Base-by-base conservation (phyloP, 2,113 vertebrate species). In the Anseranas semipalmata region DNA sequence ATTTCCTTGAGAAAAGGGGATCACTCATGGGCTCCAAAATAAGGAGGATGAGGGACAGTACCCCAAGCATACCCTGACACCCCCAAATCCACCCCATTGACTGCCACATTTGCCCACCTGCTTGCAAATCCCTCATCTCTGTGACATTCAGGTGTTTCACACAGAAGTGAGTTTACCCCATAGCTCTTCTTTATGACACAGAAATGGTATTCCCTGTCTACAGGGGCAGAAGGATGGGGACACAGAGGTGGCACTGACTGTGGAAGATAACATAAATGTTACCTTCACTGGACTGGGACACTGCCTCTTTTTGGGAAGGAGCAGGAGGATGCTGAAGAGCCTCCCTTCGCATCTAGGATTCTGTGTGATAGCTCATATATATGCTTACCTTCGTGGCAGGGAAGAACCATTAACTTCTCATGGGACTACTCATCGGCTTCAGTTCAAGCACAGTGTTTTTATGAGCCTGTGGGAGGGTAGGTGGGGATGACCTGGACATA, bases 341-440 rank as follows among this genome's bases (percentile, higher is more conserved):
- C 20, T 37, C 25, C 33, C 22, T 20, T 32, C 1, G 0, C 8
- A 12, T 60, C 25, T 33, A 17, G 77, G 32, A 14, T 43, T 35
- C 45, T 12, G 7, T 22, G 37, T 22, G 33, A 37, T 43, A 18
- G 35, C 33, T 81, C 18, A 27, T 10, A 2, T 6, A 24, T 4
- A 2, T 3, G 19, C 35, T 63, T 35, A 15, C 17, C 35, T 41
- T 65, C 27, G 12, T 2, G 21, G 39, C 5, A 0, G 41, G 19
- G 22, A 50, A 60, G 33, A 76, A n/a, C 10, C 27, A 10, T 28
- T 27, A 25, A 46, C 27, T n/a, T 27, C 37, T 45, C 20, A 3
- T 37, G 37, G 52, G 35, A 45, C 16, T 32, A 6, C 14, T 19
- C n/a, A 17, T 7, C 25, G 15, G 15, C 32, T 62, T 60, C 68